Evolutionary conservation across 2,888 invertebrate genomes (phyloP).

Genomic region (Dinocampus coccinellae): DNA sequence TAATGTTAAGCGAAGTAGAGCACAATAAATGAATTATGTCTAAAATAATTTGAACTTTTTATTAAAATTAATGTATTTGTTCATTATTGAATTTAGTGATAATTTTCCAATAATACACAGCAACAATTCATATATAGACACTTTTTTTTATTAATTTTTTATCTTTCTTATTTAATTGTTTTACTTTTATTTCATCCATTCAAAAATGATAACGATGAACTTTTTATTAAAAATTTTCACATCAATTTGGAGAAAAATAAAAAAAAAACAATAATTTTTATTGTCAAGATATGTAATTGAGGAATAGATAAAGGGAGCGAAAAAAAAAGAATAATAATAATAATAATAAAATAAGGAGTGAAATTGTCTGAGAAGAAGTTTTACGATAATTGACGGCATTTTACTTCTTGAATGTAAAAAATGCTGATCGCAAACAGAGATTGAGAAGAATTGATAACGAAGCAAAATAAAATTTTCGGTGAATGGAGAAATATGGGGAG

Average conservation of each 20-base stretch:
- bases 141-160: too few relatives aligned
- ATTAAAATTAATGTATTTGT: not conserved
- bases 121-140: too few relatives aligned
- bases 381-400: constrained; percentile 14
- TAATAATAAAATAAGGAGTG: too few relatives aligned
- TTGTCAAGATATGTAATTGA: too few relatives aligned
- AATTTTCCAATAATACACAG: too few relatives aligned
- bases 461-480: not conserved
- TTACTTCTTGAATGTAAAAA: not conserved
- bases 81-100: not conserved
- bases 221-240: not conserved
- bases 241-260: not conserved
- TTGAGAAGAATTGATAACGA: not conserved
- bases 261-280: too few relatives aligned
- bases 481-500: too few relatives aligned
- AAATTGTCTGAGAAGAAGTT: not conserved
- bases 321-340: too few relatives aligned
- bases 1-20: not conserved
- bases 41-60: not conserved
- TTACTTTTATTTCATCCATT: not conserved
- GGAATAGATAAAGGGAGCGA: too few relatives aligned
- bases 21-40: not conserved
- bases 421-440: not conserved
- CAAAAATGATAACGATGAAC: too few relatives aligned
- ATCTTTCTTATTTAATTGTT: too few relatives aligned